Evolutionary conservation across 2,888 invertebrate species (phyloP).

Genomic region (Lagria hirta): DNA sequence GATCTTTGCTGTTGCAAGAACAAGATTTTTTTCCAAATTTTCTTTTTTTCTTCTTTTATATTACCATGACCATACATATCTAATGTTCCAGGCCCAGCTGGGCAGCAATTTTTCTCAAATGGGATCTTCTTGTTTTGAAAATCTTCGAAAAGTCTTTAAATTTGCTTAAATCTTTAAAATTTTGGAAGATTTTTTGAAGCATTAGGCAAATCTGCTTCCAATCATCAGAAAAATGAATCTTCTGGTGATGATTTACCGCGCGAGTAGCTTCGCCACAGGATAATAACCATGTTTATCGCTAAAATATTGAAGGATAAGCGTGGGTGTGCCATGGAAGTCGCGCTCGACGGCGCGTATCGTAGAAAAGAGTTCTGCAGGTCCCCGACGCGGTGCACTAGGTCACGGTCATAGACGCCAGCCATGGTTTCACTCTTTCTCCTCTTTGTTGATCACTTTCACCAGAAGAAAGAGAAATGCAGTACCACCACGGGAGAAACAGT

Average conservation of each 20-base stretch:
- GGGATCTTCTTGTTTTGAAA: no score
- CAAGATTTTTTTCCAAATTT: no score
- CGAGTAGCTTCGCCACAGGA: constrained; percentile 4
- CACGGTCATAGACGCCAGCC: constrained; percentile 40
- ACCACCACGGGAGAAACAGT: constrained; percentile 29
- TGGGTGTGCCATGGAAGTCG: constrained; percentile 17
- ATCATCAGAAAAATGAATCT: no score
- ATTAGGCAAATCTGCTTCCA: no score
- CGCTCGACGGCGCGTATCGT: constrained; percentile 17
- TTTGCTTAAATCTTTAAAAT: no score
- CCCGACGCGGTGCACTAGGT: constrained; percentile 34
- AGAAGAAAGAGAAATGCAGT: constrained; percentile 34
- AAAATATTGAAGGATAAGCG: constrained; percentile 6
- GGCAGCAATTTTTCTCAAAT: no score
- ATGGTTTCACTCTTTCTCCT: constrained; percentile 43
- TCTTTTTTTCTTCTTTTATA: no score
- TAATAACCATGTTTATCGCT: constrained; percentile 10
- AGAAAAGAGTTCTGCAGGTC: constrained; percentile 25
- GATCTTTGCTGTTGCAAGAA: no score
- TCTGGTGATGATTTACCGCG: constrained; percentile 17
- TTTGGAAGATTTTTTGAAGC: no score
- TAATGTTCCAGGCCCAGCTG: no score
- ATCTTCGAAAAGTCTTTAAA: no score
- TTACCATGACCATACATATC: no score
- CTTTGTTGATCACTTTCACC: constrained; percentile 40